Percentiles rank a stretch among this genome's conserved stretches.
Evolutionary conservation across 2,113 vertebrate genomes (phyloP).

Genomic region (Ia io): DNA sequence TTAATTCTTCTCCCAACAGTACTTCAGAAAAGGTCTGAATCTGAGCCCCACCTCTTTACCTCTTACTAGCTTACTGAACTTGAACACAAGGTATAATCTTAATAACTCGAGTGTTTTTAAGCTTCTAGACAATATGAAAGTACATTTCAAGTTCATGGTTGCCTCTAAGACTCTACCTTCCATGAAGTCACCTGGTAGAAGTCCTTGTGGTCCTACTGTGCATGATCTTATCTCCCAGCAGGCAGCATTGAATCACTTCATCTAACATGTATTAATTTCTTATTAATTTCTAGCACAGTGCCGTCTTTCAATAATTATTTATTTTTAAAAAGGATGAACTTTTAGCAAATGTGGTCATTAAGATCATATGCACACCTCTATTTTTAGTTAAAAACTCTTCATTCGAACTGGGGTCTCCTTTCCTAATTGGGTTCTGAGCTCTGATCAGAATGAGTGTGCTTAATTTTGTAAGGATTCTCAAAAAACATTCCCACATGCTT

Average conservation of each 20-base stretch:
- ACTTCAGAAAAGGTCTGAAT: neutral
- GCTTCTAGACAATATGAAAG: neutral
- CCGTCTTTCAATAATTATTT: neutral
- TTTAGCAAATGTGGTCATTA: neutral
- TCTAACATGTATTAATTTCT: neutral
- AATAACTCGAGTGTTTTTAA: neutral
- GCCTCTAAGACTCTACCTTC: neutral
- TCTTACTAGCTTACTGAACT: neutral
- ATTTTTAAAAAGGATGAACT: neutral
- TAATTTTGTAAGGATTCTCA: neutral
- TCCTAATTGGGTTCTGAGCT: neutral
- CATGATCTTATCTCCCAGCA: neutral
- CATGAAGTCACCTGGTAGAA: neutral
- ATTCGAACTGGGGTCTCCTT: neutral
- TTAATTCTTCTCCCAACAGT: neutral
- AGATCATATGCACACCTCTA: neutral
- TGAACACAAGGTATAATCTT: neutral
- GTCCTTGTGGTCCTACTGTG: neutral
- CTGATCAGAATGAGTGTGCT: neutral
- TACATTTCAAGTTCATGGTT: neutral
- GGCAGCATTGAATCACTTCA: neutral
- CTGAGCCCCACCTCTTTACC: neutral
- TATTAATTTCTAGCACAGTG: neutral
- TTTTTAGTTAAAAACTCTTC: slow-evolving; percentile 16
- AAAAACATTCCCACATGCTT: neutral